These are phyloP conservation scores for Eospalax fontanierii DNA, from an alignment of 2,797 vertebrate genomes.

Conservation along the genomic window DNA sequence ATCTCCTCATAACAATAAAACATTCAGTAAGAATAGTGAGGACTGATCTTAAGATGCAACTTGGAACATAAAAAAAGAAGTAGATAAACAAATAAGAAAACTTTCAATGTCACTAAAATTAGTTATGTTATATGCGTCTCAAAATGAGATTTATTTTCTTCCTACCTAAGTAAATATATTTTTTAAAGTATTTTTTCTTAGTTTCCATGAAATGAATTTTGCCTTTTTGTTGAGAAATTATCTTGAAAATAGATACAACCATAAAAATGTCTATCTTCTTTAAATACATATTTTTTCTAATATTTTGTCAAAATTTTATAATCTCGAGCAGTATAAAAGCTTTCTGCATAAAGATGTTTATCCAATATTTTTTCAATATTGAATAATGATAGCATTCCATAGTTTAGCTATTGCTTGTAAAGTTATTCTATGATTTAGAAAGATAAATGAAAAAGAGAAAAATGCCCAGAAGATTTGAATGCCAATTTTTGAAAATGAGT, in stretches of 20 bases:
- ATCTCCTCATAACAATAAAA: neutral
- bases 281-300: neutral
- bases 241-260: constrained; percentile 14
- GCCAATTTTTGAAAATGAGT: constrained; percentile 43
- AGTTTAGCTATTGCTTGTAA: constrained; percentile 16
- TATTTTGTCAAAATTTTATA: neutral
- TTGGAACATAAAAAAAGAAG: neutral
- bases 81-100: neutral
- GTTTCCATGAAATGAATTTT: neutral
- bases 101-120: neutral
- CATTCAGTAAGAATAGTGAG: neutral
- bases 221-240: neutral
- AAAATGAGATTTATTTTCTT: neutral
- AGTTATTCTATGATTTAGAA: constrained; percentile 50
- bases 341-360: constrained; percentile 5
- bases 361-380: neutral
- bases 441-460: constrained; percentile 9
- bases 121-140: neutral
- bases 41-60: neutral
- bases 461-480: neutral
- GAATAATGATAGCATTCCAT: constrained; percentile 10
- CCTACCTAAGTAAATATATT: neutral
- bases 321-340: neutral
- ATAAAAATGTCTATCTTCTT: neutral
- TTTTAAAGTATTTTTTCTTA: neutral